Conservation (phyloP, 2,797 vertebrate species). For the Danio kyathit region DNA sequence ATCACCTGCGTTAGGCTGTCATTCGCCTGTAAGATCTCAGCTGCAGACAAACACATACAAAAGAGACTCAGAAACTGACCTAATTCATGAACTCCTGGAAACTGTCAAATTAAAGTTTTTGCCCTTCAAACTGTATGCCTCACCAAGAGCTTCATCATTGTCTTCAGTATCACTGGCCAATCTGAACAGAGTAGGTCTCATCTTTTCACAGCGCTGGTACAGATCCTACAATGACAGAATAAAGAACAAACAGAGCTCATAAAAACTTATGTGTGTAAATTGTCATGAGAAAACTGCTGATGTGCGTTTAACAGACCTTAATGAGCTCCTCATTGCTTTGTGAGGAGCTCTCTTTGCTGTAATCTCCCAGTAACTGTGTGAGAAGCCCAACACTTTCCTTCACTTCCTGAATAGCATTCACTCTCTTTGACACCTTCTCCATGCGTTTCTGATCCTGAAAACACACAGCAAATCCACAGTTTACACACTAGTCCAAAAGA, state of each 20-base stretch:
- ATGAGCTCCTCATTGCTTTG: constrained; percentile 92
- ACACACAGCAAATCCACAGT: background rate
- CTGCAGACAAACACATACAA: constrained; percentile 68
- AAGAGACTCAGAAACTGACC: background rate
- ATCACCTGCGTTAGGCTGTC: constrained; percentile 97
- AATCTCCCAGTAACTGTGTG: constrained; percentile 91
- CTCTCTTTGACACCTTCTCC: constrained; percentile 96
- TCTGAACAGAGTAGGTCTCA: constrained; percentile 95
- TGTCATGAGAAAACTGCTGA: background rate
- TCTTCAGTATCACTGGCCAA: constrained; percentile 98
- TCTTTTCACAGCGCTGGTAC: constrained; percentile 96
- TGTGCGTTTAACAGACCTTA: constrained; percentile 80
- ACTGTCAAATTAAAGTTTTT: background rate
- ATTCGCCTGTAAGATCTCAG: constrained; percentile 96
- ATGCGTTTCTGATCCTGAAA: constrained; percentile 94
- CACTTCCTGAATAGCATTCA: constrained; percentile 95
- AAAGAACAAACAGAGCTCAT: background rate
- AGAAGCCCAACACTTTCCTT: constrained; percentile 94
- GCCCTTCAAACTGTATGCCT: constrained; percentile 43
- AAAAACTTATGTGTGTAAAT: background rate
- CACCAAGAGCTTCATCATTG: constrained; percentile 95
- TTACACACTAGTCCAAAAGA: background rate
- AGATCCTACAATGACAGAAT: constrained; percentile 83
- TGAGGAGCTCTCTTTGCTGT: constrained; percentile 82
- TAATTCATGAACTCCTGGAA: background rate